Conservation (phyloP, 2,113 vertebrate genomes). For the Capricornis sumatraensis region DNA sequence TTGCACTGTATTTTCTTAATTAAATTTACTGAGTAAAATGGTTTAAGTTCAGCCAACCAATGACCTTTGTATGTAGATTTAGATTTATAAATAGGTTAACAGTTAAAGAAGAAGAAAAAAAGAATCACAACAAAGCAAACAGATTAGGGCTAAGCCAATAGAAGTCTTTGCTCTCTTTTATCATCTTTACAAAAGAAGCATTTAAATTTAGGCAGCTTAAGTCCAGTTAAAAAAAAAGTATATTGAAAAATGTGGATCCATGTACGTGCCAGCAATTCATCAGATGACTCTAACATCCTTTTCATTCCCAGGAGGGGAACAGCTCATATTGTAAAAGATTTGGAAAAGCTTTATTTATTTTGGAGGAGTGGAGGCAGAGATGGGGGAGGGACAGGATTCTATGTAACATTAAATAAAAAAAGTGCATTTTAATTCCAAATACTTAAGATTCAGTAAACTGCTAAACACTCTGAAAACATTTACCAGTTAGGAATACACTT, state of each 20-base stretch:
- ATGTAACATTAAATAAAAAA: constrained; percentile 40
- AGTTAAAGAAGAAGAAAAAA: constrained; percentile 57
- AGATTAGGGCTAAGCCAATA: constrained; percentile 74
- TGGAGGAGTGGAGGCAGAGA: neutral
- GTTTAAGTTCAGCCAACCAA: constrained; percentile 86
- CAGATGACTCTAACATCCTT: constrained; percentile 18
- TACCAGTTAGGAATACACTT: neutral
- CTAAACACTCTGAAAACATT: neutral
- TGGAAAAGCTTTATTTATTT: constrained; percentile 47
- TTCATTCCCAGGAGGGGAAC: neutral
- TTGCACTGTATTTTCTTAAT: constrained; percentile 90
- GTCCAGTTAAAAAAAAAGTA: constrained; percentile 42
- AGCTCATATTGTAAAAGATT: neutral
- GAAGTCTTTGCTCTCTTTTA: constrained; percentile 48
- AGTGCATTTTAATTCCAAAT: constrained; percentile 6
- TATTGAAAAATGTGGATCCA: constrained; percentile 14
- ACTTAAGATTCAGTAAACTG: constrained; percentile 1
- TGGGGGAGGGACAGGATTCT: neutral
- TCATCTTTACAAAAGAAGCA: constrained; percentile 62
- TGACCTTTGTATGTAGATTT: constrained; percentile 82
- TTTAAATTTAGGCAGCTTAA: constrained; percentile 51
- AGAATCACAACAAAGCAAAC: constrained; percentile 74
- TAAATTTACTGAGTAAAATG: constrained; percentile 89
- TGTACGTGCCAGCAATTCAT: neutral
- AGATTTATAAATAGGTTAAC: constrained; percentile 83